These are phyloP conservation scores for Xiphophorus hellerii DNA, from an alignment of 2,113 vertebrate genomes.

Conservation along the genomic window DNA sequence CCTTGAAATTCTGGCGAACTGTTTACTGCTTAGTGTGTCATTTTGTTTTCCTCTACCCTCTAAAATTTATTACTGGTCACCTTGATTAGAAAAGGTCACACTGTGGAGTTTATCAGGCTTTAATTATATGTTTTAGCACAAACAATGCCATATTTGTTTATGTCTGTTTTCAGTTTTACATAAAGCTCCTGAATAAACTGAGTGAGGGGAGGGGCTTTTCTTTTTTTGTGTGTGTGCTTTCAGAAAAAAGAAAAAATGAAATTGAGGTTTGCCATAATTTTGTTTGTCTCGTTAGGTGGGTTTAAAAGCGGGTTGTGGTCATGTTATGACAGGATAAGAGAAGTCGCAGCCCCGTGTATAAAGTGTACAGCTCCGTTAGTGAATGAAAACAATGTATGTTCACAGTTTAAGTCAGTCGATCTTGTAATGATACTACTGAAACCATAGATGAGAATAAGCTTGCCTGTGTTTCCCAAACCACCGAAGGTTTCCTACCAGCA, in stretches of 20 bases:
- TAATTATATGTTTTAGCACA: constrained; percentile 22
- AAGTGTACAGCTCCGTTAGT: constrained; percentile 80
- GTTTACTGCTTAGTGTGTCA: constrained; percentile 38
- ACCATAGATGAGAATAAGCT: constrained; percentile 77
- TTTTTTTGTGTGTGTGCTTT: constrained; percentile 15
- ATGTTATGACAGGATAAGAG: constrained; percentile 61
- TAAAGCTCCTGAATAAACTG: background rate
- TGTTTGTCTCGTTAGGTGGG: constrained; percentile 49
- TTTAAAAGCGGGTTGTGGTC: constrained; percentile 57
- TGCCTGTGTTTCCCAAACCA: constrained; percentile 77
- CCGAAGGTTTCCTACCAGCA: constrained; percentile 81
- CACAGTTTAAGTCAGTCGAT: constrained; percentile 75
- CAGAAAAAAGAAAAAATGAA: constrained; percentile 23
- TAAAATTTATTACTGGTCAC: background rate
- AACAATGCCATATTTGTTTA: constrained; percentile 18
- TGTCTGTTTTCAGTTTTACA: constrained; percentile 28
- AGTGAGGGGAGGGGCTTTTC: background rate
- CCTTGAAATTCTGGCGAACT: constrained; percentile 45
- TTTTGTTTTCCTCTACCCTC: constrained; percentile 36
- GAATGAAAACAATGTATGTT: constrained; percentile 76
- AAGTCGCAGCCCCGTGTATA: constrained; percentile 74
- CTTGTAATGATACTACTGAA: constrained; percentile 75
- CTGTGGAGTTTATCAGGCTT: constrained; percentile 44
- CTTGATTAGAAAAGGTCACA: constrained; percentile 42
- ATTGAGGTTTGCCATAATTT: constrained; percentile 27